A percentile compares a stretch with the other conserved stretches of the same genome.
These are phyloP conservation scores for Corbicula japonica DNA, from an alignment of 2,888 invertebrate species.

Conservation along the genomic window DNA sequence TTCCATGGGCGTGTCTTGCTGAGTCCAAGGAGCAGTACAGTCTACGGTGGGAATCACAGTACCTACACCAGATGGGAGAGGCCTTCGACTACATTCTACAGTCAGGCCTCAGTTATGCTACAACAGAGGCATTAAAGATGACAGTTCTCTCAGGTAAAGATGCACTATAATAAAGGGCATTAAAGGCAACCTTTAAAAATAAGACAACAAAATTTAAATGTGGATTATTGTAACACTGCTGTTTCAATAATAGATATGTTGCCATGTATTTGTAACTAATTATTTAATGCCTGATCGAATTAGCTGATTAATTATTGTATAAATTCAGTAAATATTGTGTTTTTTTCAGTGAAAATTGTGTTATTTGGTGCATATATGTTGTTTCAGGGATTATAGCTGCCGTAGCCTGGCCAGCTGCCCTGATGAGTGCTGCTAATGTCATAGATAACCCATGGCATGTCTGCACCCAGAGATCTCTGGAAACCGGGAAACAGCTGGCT, in stretches of 20 bases:
- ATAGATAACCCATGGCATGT: constrained; percentile 91
- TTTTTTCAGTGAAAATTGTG: too few relatives aligned
- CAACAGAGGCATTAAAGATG: constrained; percentile 90
- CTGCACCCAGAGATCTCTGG: constrained; percentile 89
- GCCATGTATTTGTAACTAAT: too few relatives aligned
- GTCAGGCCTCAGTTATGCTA: constrained; percentile 81
- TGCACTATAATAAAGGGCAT: background rate
- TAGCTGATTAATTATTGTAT: background rate
- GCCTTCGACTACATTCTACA: constrained; percentile 89
- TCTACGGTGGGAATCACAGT: constrained; percentile 89
- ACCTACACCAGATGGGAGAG: constrained; percentile 89
- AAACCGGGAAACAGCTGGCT: constrained; percentile 90
- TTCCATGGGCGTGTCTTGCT: constrained; percentile 89
- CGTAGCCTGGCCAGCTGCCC: constrained; percentile 90
- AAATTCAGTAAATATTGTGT: background rate
- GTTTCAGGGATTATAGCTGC: constrained; percentile 89
- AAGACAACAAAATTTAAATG: background rate
- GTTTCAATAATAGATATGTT: too few relatives aligned
- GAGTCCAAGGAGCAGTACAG: constrained; percentile 90
- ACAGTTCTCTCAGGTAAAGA: constrained; percentile 89
- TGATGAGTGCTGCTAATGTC: constrained; percentile 88
- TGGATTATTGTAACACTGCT: too few relatives aligned
- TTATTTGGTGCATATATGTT: background rate
- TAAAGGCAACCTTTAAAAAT: too few relatives aligned
- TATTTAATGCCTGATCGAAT: too few relatives aligned